Base-by-base conservation (phyloP, 1,140 invertebrate genomes). In the Lamellibrachia luymesi region DNA sequence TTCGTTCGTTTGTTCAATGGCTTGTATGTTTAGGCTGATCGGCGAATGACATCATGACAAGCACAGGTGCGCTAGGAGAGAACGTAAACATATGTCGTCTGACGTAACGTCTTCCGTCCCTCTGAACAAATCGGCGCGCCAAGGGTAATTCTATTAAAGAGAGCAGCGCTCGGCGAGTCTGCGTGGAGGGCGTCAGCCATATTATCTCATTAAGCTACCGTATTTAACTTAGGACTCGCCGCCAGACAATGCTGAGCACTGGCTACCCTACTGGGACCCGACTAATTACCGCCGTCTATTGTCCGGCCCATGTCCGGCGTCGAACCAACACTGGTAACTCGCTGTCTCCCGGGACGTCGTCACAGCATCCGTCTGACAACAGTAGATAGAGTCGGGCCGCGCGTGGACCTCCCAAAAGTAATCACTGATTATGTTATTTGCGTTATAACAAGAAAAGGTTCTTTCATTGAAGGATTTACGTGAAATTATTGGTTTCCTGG, bases 161-260 rank as follows among this genome's bases (percentile, higher is more conserved):
- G 64, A 80, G 64, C 64, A 80, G 64, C 64, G 64, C 64, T 22
- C 17, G 13, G 8, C 64, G 64, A 22, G 64, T 80, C 13, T 10
- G 25, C 17, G 7, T 10, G 64, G 25, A 0, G 64, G 64, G 64
- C 64, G 64, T 22, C 64, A 80, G 64, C 13, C 64, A 80, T 80
- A 80, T 80, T 80, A 80, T 80, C 64, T 80, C 64, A 80, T 80
- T 80, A 80, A 80, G 64, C 64, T 80, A 80, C 64, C 64, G 64
- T 80, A 22, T 80, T 80, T 80, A 80, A 80, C 64, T 22, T 17
- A 0, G 64, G 6, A 22, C 64, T 80, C 64, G 64, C 13, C 64
- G 64, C 64, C 64, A 22, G 64, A 80, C 64, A 80, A 80, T 80
- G 64, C 64, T 80, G 64, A 80, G 13, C 64, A 80, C 2, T 17